phyloP scores from a whole-genome alignment of 1,140 invertebrate species.

The Homarus americanus region DNA sequence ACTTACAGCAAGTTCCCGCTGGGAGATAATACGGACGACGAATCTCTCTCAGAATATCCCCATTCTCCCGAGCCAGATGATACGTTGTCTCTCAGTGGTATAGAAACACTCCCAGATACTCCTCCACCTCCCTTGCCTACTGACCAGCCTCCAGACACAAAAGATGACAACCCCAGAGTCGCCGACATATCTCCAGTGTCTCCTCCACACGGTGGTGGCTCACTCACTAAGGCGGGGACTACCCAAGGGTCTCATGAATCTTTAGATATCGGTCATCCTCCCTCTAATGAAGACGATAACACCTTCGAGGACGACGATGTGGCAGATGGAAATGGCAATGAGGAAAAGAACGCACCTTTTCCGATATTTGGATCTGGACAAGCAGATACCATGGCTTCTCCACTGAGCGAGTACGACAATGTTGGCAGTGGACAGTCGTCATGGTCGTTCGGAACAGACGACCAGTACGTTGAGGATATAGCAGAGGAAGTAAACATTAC shows the following conservation, averaged over 20 bases:
- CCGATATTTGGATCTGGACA: not conserved
- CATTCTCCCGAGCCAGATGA: slow-evolving; percentile 27
- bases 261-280: not conserved
- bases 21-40: slow-evolving; percentile 41
- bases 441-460: slow-evolving; percentile 41
- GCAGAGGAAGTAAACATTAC: not conserved
- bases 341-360: not conserved
- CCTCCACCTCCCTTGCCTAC: not conserved
- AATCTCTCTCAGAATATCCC: slow-evolving; percentile 26
- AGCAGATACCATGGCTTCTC: not conserved
- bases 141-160: not conserved
- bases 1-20: slow-evolving; percentile 54
- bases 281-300: not conserved
- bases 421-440: slow-evolving; percentile 22
- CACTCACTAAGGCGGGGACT: not conserved
- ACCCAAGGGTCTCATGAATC: not conserved
- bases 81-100: not conserved
- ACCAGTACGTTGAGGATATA: not conserved
- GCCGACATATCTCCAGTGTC: not conserved
- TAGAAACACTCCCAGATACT: not conserved
- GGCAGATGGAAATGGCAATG: not conserved
- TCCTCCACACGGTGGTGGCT: not conserved
- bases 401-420: slow-evolving; percentile 51
- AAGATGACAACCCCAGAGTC: not conserved
- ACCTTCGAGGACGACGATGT: not conserved